Evolutionary conservation across 2,113 vertebrate genomes (phyloP).

Genomic region (Phaethon lepturus): DNA sequence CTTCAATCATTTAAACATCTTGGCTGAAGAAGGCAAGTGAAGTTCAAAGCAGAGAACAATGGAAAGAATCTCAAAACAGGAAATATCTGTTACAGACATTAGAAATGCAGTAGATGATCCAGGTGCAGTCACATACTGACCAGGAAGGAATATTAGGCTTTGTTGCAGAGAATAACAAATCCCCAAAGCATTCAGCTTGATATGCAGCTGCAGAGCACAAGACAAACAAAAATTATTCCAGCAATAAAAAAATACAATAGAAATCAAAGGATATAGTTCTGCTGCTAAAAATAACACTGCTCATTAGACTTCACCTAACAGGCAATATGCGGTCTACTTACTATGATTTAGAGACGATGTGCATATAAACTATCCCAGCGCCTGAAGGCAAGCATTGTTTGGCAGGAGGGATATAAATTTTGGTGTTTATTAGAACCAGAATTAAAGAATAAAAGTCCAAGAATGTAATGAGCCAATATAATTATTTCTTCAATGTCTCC

Average conservation of each 20-base stretch:
- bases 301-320: slow-evolving; percentile 64
- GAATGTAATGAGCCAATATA: background rate
- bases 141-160: slow-evolving; percentile 64
- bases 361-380: background rate
- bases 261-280: slow-evolving; percentile 66
- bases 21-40: slow-evolving; percentile 35
- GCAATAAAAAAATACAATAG: slow-evolving; percentile 67
- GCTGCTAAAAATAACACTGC: slow-evolving; percentile 67
- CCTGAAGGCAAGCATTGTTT: background rate
- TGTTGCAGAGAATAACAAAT: slow-evolving; percentile 66
- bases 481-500: background rate
- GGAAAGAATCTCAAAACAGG: slow-evolving; percentile 72
- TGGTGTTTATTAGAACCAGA: slow-evolving; percentile 25
- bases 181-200: slow-evolving; percentile 56
- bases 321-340: background rate
- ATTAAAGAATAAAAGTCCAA: slow-evolving; percentile 7
- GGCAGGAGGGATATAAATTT: slow-evolving; percentile 13
- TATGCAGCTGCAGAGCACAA: slow-evolving; percentile 67
- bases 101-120: slow-evolving; percentile 49
- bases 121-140: slow-evolving; percentile 67
- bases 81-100: slow-evolving; percentile 70
- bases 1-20: slow-evolving; percentile 46
- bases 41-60: slow-evolving; percentile 60
- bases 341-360: background rate
- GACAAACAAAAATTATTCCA: slow-evolving; percentile 68